Base-by-base conservation (phyloP, 2,113 vertebrate species). In the Cyanoderma ruficeps region DNA sequence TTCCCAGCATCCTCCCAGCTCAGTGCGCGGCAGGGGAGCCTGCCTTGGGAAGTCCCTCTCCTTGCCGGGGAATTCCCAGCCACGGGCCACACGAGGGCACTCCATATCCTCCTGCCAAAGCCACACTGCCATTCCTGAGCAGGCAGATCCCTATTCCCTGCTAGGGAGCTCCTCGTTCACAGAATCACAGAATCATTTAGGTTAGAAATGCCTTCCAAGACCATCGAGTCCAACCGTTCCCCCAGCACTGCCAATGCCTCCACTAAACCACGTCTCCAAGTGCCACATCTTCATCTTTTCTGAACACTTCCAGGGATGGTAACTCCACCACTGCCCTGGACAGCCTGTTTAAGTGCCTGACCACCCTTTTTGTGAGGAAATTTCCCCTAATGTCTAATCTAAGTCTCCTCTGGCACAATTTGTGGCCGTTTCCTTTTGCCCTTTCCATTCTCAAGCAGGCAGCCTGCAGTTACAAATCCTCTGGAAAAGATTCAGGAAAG, bases 81-180 rank as follows among this genome's bases (percentile, higher is more conserved):
- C 47, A 65, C 71, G 31, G 15, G 85, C 96, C 96, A 93, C 94
- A 95, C 11, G 95, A 90, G 96, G 96, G 96, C 95, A 86, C 9
- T 15, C 92, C 37, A 70, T 24, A 52, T 13, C 85, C 71, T 83
- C 71, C 78, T 4, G 4, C 2, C 3, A 64, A 8, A 71, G 65
- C 44, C 47, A 3, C 3, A 9, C 63, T 24, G 68, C 64, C 19
- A 1, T 1, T 33, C 39, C 60, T 8, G 3, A 27, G 50, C 61
- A 42, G 39, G 16, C 69, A 28, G 6, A 27, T 3, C 35, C 74
- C 21, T 23, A 4, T 2, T 35, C 8, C 70, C 28, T 0, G 10
- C 10, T 3, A 23, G n/a, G 21, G 23, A 79, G 67, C 2, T 10
- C 28, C 37, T 14, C 3, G 1, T 7, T 42, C 27, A 7, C 0